Base-by-base conservation (phyloP, 1,140 invertebrate genomes). In the Megathymus violae region DNA sequence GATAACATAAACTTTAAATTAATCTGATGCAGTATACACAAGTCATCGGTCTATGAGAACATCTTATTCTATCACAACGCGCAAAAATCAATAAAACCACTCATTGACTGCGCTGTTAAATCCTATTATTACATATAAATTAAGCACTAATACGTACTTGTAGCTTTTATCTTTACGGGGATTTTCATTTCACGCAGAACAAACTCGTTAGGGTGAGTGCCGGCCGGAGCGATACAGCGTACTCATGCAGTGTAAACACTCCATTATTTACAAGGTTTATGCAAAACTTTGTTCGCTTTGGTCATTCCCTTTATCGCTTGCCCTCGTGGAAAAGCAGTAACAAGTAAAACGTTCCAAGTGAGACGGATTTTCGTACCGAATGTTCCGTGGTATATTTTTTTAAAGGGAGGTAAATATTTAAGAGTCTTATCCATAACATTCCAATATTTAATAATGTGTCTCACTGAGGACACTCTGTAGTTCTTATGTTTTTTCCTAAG, bases 201-300 rank as follows among this genome's bases (percentile, higher is more conserved):
- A 47, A 38, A 14, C 56, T 59, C 56, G 56, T 59, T 59, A 59
- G 41, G 46, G n/a, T 43, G 56, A 59, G 54, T 44, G 54, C 54
- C 14, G 40, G 47, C 56, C 16, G 50, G 13, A 34, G 15, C 43
- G 41, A 58, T 47, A 59, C 27, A 15, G 6, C 13, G 43, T 38
- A 1, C 43, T 47, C 56, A 13, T 13, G 27, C 27, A 31, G 27
- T 31, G 41, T 59, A 59, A 59, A 59, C 34, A 38, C 43, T 59
- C 25, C 41, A 47, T 47, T 59, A 59, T 59, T 47, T 59, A 47
- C 25, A 59, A 19, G 16, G 31, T 11, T 46, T 46, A 22, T 7
- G 1, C 11, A 11, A 31, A 31, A 31, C 27, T 31, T 31, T 31
- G 27, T 31, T 31, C 27, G 27, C 27, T 31, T 31, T 9, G 27